Base-by-base conservation (phyloP, 2,888 invertebrate species). In the Cryptocephalus primarius region DNA sequence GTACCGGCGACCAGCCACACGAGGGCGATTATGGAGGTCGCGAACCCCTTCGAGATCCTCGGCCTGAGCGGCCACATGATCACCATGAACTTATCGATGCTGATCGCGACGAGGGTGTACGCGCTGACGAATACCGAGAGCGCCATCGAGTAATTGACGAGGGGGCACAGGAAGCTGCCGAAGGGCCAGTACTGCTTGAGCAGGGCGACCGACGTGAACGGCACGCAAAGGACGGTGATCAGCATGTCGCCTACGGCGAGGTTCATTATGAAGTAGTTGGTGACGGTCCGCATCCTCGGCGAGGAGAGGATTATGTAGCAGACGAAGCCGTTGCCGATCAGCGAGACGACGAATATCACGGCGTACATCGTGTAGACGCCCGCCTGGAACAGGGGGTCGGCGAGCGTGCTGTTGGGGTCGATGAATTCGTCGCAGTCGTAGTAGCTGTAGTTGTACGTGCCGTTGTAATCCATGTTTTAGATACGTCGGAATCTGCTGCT, bases 221-320 rank as follows among this genome's bases (percentile, higher is more conserved):
- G 93, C 52, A 94, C 85, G 69, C 94, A 93, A 60, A 94, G 85
- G 22, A 89, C 63, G 0, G 91, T 87, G 83, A 94, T 91, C 47
- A 93, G 71, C 49, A 94, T 83, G 66, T 94, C 94, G 38, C 93
- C 89, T 36, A 91, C 75, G 0, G 93, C 91, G 54, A 94, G 73
- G 68, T 88, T 89, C 63, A 88, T 85, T 62, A 94, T 89, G 68
- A 93, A 92, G 69, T 81, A 89, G 69, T 94, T 94, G 39, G 93
- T 93, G 3, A 93, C 90, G 0, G 91, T 92, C 59, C 87, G 79
- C 91, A 93, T 92, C 36, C 88, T 77, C 1, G 88, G 85, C 10
- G 85, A 85, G 4, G 83, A 80, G 54, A 85, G 75, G 1, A 94
- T 90, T 22, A 92, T 86, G 67, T 87, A 91, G 67, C 90, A 90